These are phyloP conservation scores for Synodontis membranacea DNA, from an alignment of 2,113 vertebrate species.

Conservation along the genomic window DNA sequence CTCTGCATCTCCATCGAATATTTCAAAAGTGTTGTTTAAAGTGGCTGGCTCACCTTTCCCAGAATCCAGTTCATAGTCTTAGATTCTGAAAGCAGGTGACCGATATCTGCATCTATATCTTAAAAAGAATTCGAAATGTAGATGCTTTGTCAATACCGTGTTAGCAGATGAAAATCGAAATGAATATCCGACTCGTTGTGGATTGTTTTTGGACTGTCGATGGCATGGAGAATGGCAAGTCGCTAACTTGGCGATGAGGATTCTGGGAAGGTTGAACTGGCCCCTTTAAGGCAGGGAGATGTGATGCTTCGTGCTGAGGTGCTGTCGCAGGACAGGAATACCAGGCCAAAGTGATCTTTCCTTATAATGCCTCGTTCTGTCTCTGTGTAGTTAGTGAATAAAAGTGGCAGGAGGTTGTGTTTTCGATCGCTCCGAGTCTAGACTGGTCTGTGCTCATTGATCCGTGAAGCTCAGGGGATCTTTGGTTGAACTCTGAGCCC, in stretches of 20 bases:
- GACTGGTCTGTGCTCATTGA: constrained; percentile 11
- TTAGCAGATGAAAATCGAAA: no score
- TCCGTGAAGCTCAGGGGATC: not conserved
- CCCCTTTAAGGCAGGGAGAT: constrained; percentile 9
- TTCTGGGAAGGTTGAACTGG: no score
- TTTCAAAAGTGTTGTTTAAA: not conserved
- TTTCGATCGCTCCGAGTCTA: not conserved
- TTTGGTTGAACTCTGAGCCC: not conserved
- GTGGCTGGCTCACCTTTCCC: no score
- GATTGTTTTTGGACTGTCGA: no score
- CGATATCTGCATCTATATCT: no score
- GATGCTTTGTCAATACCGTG: no score
- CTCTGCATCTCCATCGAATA: not conserved
- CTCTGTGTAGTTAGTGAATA: not conserved
- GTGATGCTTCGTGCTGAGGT: not conserved
- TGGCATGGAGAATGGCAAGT: no score
- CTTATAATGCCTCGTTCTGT: not conserved
- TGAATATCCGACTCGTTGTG: no score
- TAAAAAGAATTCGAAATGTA: no score
- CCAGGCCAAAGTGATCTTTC: not conserved
- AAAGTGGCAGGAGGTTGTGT: not conserved
- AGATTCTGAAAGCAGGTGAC: no score
- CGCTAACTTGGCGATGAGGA: no score
- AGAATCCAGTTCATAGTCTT: no score
- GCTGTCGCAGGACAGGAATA: not conserved